Evolutionary conservation across 23 tunicate species (phyloP), one percentile per base, ranked within the genome.

Genomic region (Trididemnum nubilum): DNA sequence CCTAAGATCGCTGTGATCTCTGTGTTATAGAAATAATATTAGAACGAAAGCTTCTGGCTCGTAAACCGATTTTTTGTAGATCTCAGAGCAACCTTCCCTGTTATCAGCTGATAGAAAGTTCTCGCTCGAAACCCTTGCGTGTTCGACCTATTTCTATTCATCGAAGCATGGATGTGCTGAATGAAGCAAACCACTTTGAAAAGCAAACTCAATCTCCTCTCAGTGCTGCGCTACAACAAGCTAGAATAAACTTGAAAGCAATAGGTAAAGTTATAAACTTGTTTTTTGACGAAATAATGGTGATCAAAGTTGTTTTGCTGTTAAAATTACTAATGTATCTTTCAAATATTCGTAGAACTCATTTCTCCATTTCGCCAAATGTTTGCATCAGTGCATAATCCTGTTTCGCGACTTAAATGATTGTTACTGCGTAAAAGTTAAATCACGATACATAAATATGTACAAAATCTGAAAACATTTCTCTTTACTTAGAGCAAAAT

Each of bases 151-250:
- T 33, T 21, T 4, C 7, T n/a, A 7, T 3, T 33, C 38, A 67
- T 33, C 7, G 74, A 9, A 67, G 74, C 74, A 67, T 67, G 74
- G 25, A 33, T 7, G 7, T 31, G 2, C 22, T 67, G 38, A 65
- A 65, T 25, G 34, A 50, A 24, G 35, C 60, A 1, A n/a, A 28
- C 7, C 18, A 33, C 33, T 24, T 7, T n/a, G 25, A 21, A 5
- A 39, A 40, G 28, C 12, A 9, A 2, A 23, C 78, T 21, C 77
- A 85, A 25, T 87, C 91, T 1, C 91, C 91, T 1, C 70, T 87
- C 22, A 87, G 85, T 40, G 85, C 83, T n/a, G 91, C 91, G 3
- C 69, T 87, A 5, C 54, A 81, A 21, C 80, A 51, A 33, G 91
- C 91, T 22, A 50, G 77, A 51, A 78, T 27, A 4, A 73, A 73